Conservation (phyloP, 2,888 invertebrate species). For the Sacculina carcini region DNA sequence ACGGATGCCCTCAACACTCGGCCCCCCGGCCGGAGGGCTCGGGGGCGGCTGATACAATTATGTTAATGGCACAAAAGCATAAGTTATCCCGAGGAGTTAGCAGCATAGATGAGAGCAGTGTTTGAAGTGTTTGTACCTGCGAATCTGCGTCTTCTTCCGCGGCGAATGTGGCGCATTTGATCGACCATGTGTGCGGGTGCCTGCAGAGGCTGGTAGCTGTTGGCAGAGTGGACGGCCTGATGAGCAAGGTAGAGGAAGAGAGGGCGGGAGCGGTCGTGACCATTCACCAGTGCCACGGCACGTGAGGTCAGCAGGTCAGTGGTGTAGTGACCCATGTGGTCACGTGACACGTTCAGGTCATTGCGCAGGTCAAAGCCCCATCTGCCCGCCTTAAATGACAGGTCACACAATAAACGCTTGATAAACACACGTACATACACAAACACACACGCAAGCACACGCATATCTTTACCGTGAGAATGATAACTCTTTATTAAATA, state of each 20-base stretch:
- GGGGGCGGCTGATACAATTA: too few species aligned
- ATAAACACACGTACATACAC: too few species aligned
- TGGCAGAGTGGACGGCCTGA: slow-evolving; percentile 67
- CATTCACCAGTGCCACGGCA: slow-evolving; percentile 38
- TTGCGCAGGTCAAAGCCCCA: slow-evolving; percentile 19
- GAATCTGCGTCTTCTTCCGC: slow-evolving; percentile 23
- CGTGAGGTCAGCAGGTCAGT: slow-evolving; percentile 58
- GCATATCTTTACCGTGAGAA: too few species aligned
- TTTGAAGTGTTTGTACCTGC: slow-evolving; percentile 21
- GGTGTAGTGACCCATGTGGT: slow-evolving; percentile 31
- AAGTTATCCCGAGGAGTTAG: too few species aligned
- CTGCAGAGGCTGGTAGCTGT: slow-evolving; percentile 52
- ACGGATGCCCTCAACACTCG: too few species aligned
- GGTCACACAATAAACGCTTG: too few species aligned
- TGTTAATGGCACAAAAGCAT: too few species aligned
- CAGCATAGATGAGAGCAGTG: too few species aligned
- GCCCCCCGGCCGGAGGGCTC: too few species aligned
- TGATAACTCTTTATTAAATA: too few species aligned
- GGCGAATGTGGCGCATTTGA: slow-evolving; percentile 36
- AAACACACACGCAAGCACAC: too few species aligned
- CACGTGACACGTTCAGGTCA: slow-evolving; percentile 15
- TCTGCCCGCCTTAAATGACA: too few species aligned
- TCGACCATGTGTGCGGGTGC: slow-evolving; percentile 42
- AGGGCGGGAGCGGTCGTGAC: slow-evolving; percentile 38
- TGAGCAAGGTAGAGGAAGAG: slow-evolving; percentile 67